Conservation (phyloP, 2,113 vertebrate species). For the Pygoscelis antarcticus region DNA sequence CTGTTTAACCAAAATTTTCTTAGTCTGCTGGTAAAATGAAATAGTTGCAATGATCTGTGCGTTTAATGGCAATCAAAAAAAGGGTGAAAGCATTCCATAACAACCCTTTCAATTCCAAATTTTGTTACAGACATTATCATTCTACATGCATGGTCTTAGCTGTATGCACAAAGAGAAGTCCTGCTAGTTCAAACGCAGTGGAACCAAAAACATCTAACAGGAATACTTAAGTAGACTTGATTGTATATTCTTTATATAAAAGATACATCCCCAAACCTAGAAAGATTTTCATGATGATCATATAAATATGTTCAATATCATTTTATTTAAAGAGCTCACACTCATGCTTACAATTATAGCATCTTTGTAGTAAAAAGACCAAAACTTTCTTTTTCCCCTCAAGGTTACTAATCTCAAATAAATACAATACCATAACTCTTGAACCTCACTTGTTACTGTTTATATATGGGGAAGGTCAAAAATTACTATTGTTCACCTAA, state of each 20-base stretch:
- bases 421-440: not conserved
- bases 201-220: rapidly evolving
- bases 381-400: not conserved
- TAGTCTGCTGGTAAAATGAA: not conserved
- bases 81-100: not conserved
- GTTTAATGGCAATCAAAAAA: not conserved
- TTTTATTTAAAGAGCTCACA: not conserved
- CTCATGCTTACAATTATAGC: not conserved
- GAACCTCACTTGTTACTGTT: not conserved
- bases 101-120: not conserved
- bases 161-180: not conserved
- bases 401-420: not conserved
- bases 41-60: not conserved
- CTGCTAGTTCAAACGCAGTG: not conserved
- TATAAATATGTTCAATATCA: not conserved
- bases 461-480: not conserved
- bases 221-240: not conserved
- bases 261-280: not conserved
- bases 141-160: not conserved
- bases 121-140: not conserved
- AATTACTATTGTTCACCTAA: not conserved
- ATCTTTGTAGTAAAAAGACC: not conserved
- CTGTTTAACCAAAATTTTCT: not conserved
- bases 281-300: not conserved
- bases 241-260: not conserved